Base-by-base conservation (phyloP, 2,797 vertebrate genomes). In the Tangara arthus region DNA sequence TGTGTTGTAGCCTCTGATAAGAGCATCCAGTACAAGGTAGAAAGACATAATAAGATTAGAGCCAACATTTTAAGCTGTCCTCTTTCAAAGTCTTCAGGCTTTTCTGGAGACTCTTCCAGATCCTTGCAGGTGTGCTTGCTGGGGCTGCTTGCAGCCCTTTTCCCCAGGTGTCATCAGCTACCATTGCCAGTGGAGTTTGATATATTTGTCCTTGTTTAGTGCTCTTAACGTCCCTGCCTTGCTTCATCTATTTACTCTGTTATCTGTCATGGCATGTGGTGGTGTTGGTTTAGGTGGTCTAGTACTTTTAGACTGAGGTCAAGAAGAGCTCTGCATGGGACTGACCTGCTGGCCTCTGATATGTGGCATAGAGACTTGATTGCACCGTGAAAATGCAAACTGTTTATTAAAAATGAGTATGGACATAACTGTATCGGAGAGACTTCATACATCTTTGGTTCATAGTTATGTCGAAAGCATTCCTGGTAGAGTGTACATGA, bases 381-480 rank as follows among this genome's bases (percentile, higher is more conserved):
- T 37, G 12, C 15, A 19, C 22, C 0, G 0, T 75, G 61, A 66
- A 50, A 75, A 57, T 22, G 26, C 22, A 15, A 64, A 9, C 8
- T 49, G 5, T 15, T 34, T 57, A 34, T 23, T 28, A 3, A 1
- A 30, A 65, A 44, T 59, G 8, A 32, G 37, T 32, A 23, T 19
- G 37, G 37, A 23, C 22, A 6, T 84, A 42, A 27, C 15, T 22
- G 3, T 24, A 21, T 50, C 15, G 8, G 32, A 50, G 26, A 41
- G 37, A 35, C 18, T 35, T 65, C 0, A 0, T 42, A 6, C 18
- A 42, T 42, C 22, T 84, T 75, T 75, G 22, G 35, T 41, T 65
- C 37, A 32, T 8, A 44, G 12, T 35, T 5, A 3, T 13, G 22
- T 28, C 0, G 0, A 37, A 84, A 84, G 35, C 9, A 13, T 28